A percentile compares a stretch with the other conserved stretches of the same genome.
phyloP scores from a whole-genome alignment of 2,888 invertebrate genomes.

The Drosophila antonietae region DNA sequence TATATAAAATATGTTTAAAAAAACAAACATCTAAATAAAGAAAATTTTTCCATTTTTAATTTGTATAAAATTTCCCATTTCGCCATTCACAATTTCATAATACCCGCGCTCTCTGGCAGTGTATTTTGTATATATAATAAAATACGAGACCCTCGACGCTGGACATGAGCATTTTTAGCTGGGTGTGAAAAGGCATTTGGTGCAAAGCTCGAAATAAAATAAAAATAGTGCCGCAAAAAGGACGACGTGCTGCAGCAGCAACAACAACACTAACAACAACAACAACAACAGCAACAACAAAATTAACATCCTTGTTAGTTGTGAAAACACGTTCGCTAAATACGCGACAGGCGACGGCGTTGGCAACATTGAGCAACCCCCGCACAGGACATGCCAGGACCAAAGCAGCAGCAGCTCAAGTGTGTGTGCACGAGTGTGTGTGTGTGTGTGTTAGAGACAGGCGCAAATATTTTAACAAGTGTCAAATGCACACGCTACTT shows the following conservation, averaged over 20 bases:
- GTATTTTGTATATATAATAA: conserved; percentile 33
- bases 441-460: conserved; percentile 60
- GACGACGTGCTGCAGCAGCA: conserved; percentile 44
- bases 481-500: conserved; percentile 85
- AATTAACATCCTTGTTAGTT: conserved; percentile 83
- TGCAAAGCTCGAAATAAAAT: conserved; percentile 66
- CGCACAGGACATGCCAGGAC: conserved; percentile 28
- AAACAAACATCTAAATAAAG: too few relatives aligned
- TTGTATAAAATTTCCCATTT: too few relatives aligned
- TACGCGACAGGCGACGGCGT: conserved; percentile 59
- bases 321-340: conserved; percentile 82
- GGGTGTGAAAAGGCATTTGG: conserved; percentile 78
- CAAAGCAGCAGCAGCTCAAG: conserved; percentile 42
- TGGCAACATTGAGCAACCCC: conserved; percentile 51
- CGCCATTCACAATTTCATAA: neutral
- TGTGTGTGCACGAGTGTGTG: conserved; percentile 28
- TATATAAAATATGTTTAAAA: too few relatives aligned
- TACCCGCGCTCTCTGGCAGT: conserved; percentile 6
- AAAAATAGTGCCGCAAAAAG: conserved; percentile 56
- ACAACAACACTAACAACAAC: conserved; percentile 57
- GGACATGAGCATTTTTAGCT: conserved; percentile 67
- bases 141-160: conserved; percentile 48
- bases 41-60: too few relatives aligned
- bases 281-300: conserved; percentile 53
- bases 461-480: conserved; percentile 85